These are phyloP conservation scores for Metopolophium dirhodum DNA, from an alignment of 1,140 invertebrate genomes.

Conservation along the genomic window DNA sequence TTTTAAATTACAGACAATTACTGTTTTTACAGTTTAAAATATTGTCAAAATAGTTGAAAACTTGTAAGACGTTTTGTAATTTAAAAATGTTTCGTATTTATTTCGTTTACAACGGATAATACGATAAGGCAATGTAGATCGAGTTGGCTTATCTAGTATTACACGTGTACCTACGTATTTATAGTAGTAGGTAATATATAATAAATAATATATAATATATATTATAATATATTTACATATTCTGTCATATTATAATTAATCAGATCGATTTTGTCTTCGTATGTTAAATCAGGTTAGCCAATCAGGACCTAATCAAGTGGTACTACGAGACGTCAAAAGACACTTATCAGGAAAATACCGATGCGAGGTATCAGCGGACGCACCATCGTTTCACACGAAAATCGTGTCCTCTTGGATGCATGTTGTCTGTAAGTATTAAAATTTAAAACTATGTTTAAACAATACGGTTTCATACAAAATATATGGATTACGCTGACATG, in stretches of 20 bases:
- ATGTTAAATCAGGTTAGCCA: conserved; percentile 66
- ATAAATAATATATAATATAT: too few species aligned
- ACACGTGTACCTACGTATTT: neutral
- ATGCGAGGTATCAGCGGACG: conserved; percentile 84
- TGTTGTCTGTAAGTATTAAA: conserved; percentile 70
- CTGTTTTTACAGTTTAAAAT: neutral
- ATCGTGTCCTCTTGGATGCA: conserved; percentile 72
- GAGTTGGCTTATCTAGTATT: neutral
- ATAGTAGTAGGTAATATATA: neutral
- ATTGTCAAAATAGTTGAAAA: neutral
- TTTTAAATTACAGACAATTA: neutral
- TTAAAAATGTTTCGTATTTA: neutral
- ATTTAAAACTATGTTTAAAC: neutral
- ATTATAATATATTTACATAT: neutral
- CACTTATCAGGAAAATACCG: conserved; percentile 75
- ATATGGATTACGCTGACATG: neutral
- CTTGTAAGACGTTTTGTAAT: neutral
- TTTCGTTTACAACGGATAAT: neutral
- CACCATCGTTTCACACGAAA: conserved; percentile 81
- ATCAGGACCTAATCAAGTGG: conserved; percentile 70
- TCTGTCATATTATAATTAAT: neutral
- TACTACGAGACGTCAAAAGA: conserved; percentile 71
- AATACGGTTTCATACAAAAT: neutral
- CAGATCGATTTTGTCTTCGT: neutral
- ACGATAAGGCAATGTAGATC: neutral